A percentile compares a stretch with the other conserved stretches of the same genome.
Evolutionary conservation across 2,113 vertebrate genomes (phyloP).

Genomic region (Propithecus coquereli): DNA sequence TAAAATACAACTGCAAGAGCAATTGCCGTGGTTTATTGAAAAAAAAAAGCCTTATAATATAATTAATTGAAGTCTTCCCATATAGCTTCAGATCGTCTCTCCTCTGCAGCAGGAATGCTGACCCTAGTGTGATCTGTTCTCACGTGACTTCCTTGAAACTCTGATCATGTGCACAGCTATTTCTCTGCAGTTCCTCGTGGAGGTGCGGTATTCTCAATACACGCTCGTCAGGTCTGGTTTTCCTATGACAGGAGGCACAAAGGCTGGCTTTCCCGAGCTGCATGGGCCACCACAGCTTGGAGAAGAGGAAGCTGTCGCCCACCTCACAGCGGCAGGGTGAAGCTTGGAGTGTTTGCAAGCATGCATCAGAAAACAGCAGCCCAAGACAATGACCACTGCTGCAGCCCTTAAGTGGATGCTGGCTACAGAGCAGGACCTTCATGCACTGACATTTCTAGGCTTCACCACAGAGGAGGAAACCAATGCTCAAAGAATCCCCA

Average conservation of each 20-base stretch:
- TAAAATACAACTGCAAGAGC: neutral
- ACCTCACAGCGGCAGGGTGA: neutral
- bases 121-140: neutral
- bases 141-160: neutral
- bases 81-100: neutral
- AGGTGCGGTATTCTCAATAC: neutral
- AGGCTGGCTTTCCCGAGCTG: neutral
- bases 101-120: neutral
- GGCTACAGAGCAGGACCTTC: neutral
- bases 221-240: neutral
- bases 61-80: neutral
- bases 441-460: neutral
- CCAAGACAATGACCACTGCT: neutral
- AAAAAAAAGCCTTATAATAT: neutral
- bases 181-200: neutral
- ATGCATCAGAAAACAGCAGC: neutral
- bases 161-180: neutral
- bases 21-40: neutral
- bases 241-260: neutral
- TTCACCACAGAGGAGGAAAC: neutral
- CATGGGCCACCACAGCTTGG: fast-evolving
- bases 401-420: neutral
- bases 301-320: neutral
- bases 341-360: neutral
- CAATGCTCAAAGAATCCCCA: neutral